phyloP scores from a whole-genome alignment of 1,140 invertebrate genomes.

The Drosophila hydei region DNA sequence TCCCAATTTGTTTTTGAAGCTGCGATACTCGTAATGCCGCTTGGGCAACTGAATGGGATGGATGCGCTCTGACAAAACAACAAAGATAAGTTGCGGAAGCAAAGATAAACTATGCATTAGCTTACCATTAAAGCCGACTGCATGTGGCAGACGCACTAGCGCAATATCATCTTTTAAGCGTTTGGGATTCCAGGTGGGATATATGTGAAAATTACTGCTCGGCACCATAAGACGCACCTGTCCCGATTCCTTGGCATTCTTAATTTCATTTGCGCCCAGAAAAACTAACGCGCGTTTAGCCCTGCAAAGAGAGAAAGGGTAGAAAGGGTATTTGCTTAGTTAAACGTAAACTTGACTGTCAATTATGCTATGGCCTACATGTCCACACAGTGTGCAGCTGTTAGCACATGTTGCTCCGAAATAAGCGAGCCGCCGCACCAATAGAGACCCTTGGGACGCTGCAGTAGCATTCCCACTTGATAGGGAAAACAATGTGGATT shows the following conservation, averaged over 20 bases:
- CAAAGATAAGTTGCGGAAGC: background rate
- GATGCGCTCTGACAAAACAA: slow-evolving; percentile 84
- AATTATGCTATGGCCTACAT: slow-evolving; percentile 48
- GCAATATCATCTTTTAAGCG: slow-evolving; percentile 85
- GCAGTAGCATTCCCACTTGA: slow-evolving; percentile 81
- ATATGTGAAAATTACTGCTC: slow-evolving; percentile 84
- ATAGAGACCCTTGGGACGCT: slow-evolving; percentile 77
- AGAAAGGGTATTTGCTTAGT: background rate
- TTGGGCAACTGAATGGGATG: slow-evolving; percentile 84
- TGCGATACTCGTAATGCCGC: slow-evolving; percentile 75
- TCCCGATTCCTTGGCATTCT: slow-evolving; percentile 80
- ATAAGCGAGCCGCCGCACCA: slow-evolving; percentile 87
- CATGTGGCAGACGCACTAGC: slow-evolving; percentile 84
- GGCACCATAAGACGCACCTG: slow-evolving; percentile 79
- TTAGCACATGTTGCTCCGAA: slow-evolving; percentile 85
- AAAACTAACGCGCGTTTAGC: slow-evolving; percentile 81
- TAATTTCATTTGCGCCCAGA: slow-evolving; percentile 85
- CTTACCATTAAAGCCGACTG: slow-evolving; percentile 84
- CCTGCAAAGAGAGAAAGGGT: slow-evolving; percentile 38
- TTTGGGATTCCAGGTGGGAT: slow-evolving; percentile 84
- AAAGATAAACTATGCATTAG: background rate
- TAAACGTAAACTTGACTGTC: background rate
- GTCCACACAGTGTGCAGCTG: slow-evolving; percentile 86
- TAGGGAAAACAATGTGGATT: slow-evolving; percentile 79
- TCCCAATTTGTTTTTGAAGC: slow-evolving; percentile 81